Evolutionary conservation across 2,888 invertebrate genomes (phyloP), one percentile per base, ranked within the genome.

Genomic region (Strigamia crassipes): DNA sequence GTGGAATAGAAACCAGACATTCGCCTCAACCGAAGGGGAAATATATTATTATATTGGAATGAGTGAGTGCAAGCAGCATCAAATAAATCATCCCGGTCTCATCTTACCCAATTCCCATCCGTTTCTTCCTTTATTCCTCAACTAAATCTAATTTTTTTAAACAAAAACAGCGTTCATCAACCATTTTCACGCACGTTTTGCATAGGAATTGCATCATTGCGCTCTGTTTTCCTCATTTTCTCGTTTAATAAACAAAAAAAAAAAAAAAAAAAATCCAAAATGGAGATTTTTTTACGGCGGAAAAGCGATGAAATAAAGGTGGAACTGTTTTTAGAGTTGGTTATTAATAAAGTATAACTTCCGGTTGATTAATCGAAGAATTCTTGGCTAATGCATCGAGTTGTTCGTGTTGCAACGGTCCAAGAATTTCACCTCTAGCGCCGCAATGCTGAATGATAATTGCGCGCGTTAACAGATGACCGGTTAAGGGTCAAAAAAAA

Each of bases 21-120:
- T 56, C 56, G n/a, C 56, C n/a, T 23, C 27, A 73, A 73, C 31
- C 73, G 31, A 73, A 23, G 73, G 73, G 31, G n/a, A 73, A 73
- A 73, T 73, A 73, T 73, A 73, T 73, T 73, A 73, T 73, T 73
- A 73, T 73, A 73, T 73, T 73, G 27, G 27, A 73, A 73, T 73
- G 73, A 73, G 31, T 73, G 73, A 73, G 27, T 73, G n/a, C 18
- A 56, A 56, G 18, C 31, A 31, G 31, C 73, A 73, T 73, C 23
- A 31, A 73, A 27, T 27, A 27, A 73, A 13, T 23, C 10, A 13
- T 27, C 1, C 18, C 23, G 18, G 5, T n/a, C 13, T 61, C 23
- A 61, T 61, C 61, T 8, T 61, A 9, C 21, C 27, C 27, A 27
- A 27, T 27, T 27, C 27, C 27, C 27, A 1, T 3, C 3, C 3